Percentiles rank a stretch among this genome's conserved stretches.
Evolutionary conservation across 1,140 invertebrate genomes (phyloP).

Genomic region (Phortica variegata): DNA sequence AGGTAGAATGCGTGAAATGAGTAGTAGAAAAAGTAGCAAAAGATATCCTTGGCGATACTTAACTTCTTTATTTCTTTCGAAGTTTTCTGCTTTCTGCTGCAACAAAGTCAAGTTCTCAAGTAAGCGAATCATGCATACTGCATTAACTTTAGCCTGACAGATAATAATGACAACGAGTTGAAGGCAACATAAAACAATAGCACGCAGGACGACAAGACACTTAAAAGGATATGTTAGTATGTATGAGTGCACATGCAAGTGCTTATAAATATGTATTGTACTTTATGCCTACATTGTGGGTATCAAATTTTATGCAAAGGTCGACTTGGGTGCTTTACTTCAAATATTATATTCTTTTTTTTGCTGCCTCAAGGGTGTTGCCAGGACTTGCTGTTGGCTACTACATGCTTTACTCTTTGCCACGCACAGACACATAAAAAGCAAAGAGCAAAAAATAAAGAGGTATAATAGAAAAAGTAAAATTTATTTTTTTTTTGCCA

Average conservation of each 20-base stretch:
- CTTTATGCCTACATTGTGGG: slow-evolving; percentile 11
- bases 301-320: slow-evolving; percentile 6
- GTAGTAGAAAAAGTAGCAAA: slow-evolving; percentile 11
- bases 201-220: too few relatives aligned
- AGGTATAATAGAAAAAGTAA: slow-evolving; percentile 2
- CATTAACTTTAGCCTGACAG: slow-evolving; percentile 30
- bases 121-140: slow-evolving; percentile 46
- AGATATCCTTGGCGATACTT: slow-evolving; percentile 10
- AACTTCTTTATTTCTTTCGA: not conserved
- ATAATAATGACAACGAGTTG: slow-evolving; percentile 7
- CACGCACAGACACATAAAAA: slow-evolving; percentile 13
- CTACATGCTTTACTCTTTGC: too few relatives aligned
- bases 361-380: slow-evolving; percentile 19
- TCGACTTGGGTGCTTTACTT: too few relatives aligned
- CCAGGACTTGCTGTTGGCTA: too few relatives aligned
- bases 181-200: slow-evolving; percentile 23
- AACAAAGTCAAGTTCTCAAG: slow-evolving; percentile 25
- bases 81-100: slow-evolving; percentile 3
- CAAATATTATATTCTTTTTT: too few relatives aligned
- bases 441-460: slow-evolving; percentile 16
- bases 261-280: slow-evolving; percentile 12
- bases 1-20: slow-evolving; percentile 2
- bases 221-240: too few relatives aligned
- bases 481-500: too few relatives aligned
- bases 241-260: slow-evolving; percentile 1